Conservation (phyloP, 2,113 vertebrate species). For the Strix aluco region DNA sequence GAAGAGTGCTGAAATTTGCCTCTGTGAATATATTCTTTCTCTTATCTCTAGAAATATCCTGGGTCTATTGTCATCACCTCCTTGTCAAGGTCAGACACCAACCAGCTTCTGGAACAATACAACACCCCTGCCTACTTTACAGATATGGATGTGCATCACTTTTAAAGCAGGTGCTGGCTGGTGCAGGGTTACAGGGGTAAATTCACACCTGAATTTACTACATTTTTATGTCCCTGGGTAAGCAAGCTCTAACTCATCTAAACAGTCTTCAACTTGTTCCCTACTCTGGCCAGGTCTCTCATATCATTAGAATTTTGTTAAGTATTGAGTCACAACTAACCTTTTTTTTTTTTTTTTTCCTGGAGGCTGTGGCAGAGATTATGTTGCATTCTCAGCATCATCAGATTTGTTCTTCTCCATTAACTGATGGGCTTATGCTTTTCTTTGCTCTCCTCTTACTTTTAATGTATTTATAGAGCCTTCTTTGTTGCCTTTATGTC, state of each 20-base stretch:
- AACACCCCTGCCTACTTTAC: not conserved
- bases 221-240: not conserved
- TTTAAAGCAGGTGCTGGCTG: not conserved
- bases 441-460: not conserved
- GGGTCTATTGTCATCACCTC: not conserved
- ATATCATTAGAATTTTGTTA: not conserved
- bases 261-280: not conserved
- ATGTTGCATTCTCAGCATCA: not conserved
- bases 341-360: not conserved
- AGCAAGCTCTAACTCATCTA: not conserved
- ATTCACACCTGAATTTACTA: not conserved
- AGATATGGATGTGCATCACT: not conserved
- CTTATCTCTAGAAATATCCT: not conserved
- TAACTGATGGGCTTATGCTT: constrained; percentile 1
- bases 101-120: not conserved
- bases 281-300: not conserved
- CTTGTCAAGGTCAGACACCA: not conserved
- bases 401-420: constrained; percentile 9
- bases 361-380: not conserved
- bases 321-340: not conserved
- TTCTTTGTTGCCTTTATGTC: constrained; percentile 23
- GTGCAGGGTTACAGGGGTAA: not conserved
- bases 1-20: not conserved
- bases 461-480: constrained; percentile 42
- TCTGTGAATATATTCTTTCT: not conserved